Percentiles rank a stretch among this genome's conserved stretches.
Evolutionary conservation across 2,797 vertebrate genomes (phyloP).

Genomic region (Todus mexicanus): DNA sequence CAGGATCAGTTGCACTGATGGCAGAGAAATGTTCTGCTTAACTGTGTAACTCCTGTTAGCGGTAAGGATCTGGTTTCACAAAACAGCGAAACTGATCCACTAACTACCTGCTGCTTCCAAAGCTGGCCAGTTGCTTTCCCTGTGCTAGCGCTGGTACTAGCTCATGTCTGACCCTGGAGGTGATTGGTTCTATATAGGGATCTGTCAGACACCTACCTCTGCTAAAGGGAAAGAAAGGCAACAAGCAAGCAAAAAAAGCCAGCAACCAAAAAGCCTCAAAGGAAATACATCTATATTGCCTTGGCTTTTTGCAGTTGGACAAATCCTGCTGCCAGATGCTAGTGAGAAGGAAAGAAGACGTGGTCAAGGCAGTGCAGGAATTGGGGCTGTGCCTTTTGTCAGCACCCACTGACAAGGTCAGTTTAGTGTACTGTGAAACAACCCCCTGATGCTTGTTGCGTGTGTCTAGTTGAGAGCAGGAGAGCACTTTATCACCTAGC

Average conservation of each 20-base stretch:
- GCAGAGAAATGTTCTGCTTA: not conserved
- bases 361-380: not conserved
- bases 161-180: not conserved
- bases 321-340: not conserved
- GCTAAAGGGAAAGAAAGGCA: not conserved
- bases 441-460: not conserved
- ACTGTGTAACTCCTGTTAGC: not conserved
- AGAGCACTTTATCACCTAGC: not conserved
- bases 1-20: conserved; percentile 13
- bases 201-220: not conserved
- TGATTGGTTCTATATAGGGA: not conserved
- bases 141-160: not conserved
- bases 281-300: not conserved
- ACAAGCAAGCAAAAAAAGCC: not conserved
- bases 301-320: not conserved
- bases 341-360: not conserved
- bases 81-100: not conserved
- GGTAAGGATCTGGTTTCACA: not conserved
- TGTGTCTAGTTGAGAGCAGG: not conserved
- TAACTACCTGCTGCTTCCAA: not conserved
- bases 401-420: not conserved
- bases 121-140: not conserved
- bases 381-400: not conserved
- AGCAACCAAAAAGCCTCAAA: not conserved
- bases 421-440: not conserved